Conservation (phyloP, 2,888 invertebrate species). For the Tachina grossa region DNA sequence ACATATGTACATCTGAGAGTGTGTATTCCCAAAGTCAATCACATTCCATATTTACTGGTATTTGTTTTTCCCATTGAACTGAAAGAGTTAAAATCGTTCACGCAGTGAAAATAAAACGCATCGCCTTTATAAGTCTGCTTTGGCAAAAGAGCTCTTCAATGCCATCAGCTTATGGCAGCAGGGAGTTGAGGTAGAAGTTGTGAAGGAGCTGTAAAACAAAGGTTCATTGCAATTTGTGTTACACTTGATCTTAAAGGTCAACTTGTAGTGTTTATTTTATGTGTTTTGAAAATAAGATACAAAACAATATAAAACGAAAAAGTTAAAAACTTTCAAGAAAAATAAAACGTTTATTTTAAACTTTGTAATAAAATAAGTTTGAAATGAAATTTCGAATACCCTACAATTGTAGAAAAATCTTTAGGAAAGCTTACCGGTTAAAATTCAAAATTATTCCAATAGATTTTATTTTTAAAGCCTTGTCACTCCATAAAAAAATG, state of each 20-base stretch:
- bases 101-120: conserved; percentile 69
- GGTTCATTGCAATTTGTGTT: conserved; percentile 72
- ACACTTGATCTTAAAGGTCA: conserved; percentile 72
- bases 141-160: not conserved
- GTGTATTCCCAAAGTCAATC: conserved; percentile 63
- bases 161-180: not conserved
- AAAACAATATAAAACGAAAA: conserved; percentile 11
- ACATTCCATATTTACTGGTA: conserved; percentile 38
- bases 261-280: conserved; percentile 70
- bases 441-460: no score
- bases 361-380: not conserved
- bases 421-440: no score
- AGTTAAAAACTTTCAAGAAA: conserved; percentile 17
- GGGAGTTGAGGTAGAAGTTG: not conserved
- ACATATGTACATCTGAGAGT: not conserved
- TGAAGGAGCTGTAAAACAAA: conserved; percentile 14
- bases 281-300: conserved; percentile 33
- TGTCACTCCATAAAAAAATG: no score
- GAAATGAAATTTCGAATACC: no score
- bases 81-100: conserved; percentile 63
- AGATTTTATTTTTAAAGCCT: no score
- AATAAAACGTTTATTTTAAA: conserved; percentile 36
- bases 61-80: conserved; percentile 47
- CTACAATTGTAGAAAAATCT: no score
- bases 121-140: conserved; percentile 21